These are phyloP conservation scores for Platycnemis pennipes DNA, from an alignment of 2,888 invertebrate genomes.

Conservation along the genomic window DNA sequence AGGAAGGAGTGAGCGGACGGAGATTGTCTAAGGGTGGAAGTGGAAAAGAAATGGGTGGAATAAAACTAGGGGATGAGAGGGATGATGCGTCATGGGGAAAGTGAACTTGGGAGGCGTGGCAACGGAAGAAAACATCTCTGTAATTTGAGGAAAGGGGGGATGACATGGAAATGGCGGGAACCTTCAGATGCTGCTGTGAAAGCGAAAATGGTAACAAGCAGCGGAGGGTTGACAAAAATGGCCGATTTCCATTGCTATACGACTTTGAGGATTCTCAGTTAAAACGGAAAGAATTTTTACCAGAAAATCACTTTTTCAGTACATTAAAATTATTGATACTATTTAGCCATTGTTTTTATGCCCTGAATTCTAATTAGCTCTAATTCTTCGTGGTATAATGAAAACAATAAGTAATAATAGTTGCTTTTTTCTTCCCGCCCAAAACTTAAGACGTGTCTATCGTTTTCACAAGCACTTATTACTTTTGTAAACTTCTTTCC, in stretches of 20 bases:
- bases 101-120: background rate
- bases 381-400: too few relatives aligned
- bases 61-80: background rate
- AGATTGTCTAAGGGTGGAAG: background rate
- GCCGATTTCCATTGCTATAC: background rate
- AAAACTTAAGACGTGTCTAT: too few relatives aligned
- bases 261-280: background rate
- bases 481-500: too few relatives aligned
- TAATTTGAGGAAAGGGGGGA: background rate
- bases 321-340: too few relatives aligned
- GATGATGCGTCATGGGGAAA: background rate
- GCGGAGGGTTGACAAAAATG: background rate
- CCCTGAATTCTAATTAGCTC: too few relatives aligned
- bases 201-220: background rate
- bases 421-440: too few relatives aligned
- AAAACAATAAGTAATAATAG: too few relatives aligned
- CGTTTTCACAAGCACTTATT: too few relatives aligned
- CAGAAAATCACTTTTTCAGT: too few relatives aligned
- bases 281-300: too few relatives aligned
- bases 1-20: background rate
- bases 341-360: too few relatives aligned
- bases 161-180: slow-evolving; percentile 24
- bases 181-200: background rate
- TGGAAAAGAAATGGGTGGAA: background rate
- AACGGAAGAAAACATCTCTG: background rate